A percentile compares a stretch with the other conserved stretches of the same genome.
phyloP scores from a whole-genome alignment of 2,113 vertebrate genomes.

The Tympanuchus pallidicinctus region DNA sequence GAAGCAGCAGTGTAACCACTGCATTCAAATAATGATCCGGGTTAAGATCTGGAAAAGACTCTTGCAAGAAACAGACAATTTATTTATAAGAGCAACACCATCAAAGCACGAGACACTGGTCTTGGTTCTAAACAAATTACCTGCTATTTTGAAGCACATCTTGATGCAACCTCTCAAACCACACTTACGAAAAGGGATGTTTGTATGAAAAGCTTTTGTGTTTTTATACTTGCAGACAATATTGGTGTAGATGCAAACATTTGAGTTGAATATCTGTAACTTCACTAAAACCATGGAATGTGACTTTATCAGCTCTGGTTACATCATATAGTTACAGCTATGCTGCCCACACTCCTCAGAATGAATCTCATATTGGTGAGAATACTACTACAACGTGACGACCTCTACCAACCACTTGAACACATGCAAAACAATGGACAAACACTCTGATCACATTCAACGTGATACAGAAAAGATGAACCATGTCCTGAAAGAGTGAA shows the following conservation, averaged over 20 bases:
- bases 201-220: neutral
- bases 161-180: neutral
- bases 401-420: neutral
- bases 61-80: neutral
- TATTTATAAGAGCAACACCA: neutral
- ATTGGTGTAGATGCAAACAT: neutral
- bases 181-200: neutral
- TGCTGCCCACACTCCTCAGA: neutral
- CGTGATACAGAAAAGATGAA: neutral
- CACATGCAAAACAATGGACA: neutral
- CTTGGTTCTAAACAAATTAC: neutral
- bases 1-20: neutral
- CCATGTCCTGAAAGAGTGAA: neutral
- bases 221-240: neutral
- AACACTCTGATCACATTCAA: neutral
- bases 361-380: neutral
- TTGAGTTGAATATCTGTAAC: neutral
- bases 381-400: neutral
- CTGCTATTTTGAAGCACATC: neutral
- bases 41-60: neutral
- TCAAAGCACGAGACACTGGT: neutral
- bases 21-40: neutral
- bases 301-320: neutral
- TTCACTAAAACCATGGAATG: neutral
- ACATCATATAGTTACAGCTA: neutral